These are phyloP conservation scores for Prionace glauca DNA, from an alignment of 2,797 vertebrate genomes.

Conservation along the genomic window DNA sequence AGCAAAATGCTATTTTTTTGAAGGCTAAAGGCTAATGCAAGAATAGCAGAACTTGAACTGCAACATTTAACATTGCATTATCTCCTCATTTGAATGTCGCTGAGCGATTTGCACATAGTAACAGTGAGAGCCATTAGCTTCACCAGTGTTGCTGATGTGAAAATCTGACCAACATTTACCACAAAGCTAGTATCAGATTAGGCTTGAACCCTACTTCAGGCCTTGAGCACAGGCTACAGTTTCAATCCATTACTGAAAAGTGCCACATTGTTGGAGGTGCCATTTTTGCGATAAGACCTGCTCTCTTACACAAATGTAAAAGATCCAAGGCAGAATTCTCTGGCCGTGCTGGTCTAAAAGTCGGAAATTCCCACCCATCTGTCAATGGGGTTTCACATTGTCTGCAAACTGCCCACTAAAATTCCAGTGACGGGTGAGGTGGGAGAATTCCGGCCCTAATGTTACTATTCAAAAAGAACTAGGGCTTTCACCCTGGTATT, in stretches of 20 bases:
- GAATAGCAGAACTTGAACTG: neutral
- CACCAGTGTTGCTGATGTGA: neutral
- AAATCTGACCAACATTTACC: neutral
- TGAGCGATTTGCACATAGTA: neutral
- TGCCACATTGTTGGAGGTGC: neutral
- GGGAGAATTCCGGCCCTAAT: too few relatives aligned
- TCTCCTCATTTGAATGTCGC: neutral
- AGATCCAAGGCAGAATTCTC: neutral
- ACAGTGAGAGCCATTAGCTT: neutral
- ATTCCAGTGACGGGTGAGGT: too few relatives aligned
- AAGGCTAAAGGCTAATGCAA: neutral
- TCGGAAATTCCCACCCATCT: too few relatives aligned
- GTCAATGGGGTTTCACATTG: too few relatives aligned
- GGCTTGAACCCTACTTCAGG: neutral
- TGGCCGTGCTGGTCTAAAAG: too few relatives aligned
- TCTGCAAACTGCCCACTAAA: too few relatives aligned
- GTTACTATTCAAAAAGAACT: neutral
- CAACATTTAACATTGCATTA: neutral
- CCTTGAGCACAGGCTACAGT: neutral
- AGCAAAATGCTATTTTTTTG: neutral
- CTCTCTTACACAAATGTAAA: neutral
- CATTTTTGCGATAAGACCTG: neutral
- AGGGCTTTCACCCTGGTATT: neutral
- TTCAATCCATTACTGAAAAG: neutral
- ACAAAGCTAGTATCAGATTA: neutral